phyloP scores from a whole-genome alignment of 2,797 vertebrate genomes.

The Arctocebus calabarensis region DNA sequence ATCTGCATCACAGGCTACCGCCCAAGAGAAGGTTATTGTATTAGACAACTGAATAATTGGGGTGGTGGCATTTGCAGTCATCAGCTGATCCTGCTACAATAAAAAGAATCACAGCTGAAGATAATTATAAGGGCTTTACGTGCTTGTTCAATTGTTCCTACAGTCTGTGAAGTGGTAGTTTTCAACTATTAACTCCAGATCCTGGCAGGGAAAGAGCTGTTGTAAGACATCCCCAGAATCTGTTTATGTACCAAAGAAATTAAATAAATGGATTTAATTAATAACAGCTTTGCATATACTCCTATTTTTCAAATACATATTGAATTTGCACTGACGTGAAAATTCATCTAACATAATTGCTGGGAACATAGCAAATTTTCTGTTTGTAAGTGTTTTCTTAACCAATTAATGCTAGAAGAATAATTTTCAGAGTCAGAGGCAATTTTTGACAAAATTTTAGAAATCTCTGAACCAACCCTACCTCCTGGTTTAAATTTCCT shows the following conservation, averaged over 20 bases:
- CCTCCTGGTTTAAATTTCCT: neutral
- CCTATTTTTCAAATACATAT: neutral
- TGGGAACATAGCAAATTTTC: neutral
- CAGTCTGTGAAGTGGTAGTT: neutral
- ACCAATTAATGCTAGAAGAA: neutral
- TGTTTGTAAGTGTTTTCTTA: neutral
- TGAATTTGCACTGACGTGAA: conserved; percentile 14
- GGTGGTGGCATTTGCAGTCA: neutral
- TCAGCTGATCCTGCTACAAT: neutral
- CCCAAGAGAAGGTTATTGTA: neutral
- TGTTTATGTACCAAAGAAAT: neutral
- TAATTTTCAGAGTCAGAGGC: neutral
- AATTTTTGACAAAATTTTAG: neutral
- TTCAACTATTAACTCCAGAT: conserved; percentile 14
- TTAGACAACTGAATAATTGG: neutral
- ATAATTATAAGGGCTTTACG: neutral
- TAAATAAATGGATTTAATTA: conserved; percentile 35
- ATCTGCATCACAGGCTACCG: neutral
- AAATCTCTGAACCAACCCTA: neutral
- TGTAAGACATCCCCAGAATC: neutral
- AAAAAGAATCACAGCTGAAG: neutral
- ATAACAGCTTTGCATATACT: neutral
- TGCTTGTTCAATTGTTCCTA: neutral
- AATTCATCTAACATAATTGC: neutral
- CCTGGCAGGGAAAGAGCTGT: neutral